Conservation (phyloP, 2,113 vertebrate species). For the Crotalus helleri region DNA sequence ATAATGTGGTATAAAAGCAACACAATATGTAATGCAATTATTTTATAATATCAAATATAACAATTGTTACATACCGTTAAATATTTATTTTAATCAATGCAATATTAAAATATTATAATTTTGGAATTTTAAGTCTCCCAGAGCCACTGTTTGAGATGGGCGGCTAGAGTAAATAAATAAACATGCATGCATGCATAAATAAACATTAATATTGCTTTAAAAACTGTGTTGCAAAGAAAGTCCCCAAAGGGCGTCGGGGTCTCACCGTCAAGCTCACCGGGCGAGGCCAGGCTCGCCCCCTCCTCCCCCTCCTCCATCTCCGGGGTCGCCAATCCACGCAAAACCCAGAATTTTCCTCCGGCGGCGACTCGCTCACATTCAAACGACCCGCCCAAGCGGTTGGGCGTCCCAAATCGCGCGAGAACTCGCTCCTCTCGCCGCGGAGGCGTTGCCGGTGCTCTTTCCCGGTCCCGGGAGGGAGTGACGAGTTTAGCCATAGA, state of each 20-base stretch:
- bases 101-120: not conserved
- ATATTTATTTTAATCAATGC: not conserved
- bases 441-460: not conserved
- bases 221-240: not conserved
- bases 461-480: not conserved
- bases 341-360: not conserved
- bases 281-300: too few species aligned
- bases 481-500: not conserved
- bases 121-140: not conserved
- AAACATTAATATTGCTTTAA: not conserved
- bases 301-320: not conserved
- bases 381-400: not conserved
- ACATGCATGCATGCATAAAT: not conserved
- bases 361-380: not conserved
- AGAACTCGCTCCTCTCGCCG: not conserved
- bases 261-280: not conserved
- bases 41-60: not conserved
- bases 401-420: not conserved
- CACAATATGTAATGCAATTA: not conserved
- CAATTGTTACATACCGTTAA: not conserved
- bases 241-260: not conserved
- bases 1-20: not conserved
- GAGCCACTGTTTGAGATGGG: not conserved
- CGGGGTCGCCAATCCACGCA: fast-evolving
- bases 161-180: not conserved